A percentile compares a stretch with the other conserved stretches of the same genome.
Evolutionary conservation across 2,113 vertebrate species (phyloP).

Genomic region (Oreocharis arfaki): DNA sequence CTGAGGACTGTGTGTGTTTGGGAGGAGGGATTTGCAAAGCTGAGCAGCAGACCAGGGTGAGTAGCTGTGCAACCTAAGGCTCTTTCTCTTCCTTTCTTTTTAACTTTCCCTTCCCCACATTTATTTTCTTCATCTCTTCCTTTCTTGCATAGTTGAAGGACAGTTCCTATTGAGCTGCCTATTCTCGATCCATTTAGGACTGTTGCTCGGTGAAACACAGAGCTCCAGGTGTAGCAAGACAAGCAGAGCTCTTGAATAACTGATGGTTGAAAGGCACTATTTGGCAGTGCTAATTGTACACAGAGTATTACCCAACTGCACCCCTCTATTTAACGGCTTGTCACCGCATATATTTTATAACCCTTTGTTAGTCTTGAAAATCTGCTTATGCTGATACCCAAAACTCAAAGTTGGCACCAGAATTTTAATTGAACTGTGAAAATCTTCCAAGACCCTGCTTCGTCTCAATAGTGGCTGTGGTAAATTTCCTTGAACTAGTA

Average conservation of each 20-base stretch:
- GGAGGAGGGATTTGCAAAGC: neutral
- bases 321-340: neutral
- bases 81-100: neutral
- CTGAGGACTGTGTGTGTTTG: fast-evolving
- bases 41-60: neutral
- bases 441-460: neutral
- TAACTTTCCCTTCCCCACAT: neutral
- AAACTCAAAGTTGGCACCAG: neutral
- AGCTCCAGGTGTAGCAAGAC: neutral
- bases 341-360: slow-evolving; percentile 1
- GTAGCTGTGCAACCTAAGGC: neutral
- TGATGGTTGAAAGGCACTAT: neutral
- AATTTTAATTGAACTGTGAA: neutral
- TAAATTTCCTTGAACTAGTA: neutral
- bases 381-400: slow-evolving; percentile 1
- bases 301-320: neutral
- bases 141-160: neutral
- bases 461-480: neutral
- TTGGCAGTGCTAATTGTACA: neutral
- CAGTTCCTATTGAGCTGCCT: neutral
- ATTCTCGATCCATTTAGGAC: neutral
- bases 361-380: neutral
- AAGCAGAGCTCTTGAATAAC: neutral
- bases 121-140: neutral
- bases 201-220: neutral